phyloP scores from a whole-genome alignment of 2,797 vertebrate genomes.

The Cynodonichthys magdalenae region DNA sequence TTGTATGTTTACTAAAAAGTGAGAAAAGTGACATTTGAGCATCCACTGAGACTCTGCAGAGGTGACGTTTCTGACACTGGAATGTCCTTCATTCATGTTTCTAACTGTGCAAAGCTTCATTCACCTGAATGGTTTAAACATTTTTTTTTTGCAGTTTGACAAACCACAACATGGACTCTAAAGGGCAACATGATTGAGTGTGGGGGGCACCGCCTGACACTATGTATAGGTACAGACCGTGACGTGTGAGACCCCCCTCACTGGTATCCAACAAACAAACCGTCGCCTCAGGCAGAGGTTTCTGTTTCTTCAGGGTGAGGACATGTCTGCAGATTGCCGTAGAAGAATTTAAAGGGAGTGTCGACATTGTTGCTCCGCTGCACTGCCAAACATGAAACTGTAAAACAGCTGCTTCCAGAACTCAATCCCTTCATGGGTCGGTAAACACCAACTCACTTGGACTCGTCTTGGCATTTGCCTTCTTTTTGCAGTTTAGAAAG shows the following conservation, averaged over 20 bases:
- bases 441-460: slow-evolving; percentile 40
- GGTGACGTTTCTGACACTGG: too few relatives aligned
- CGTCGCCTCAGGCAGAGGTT: slow-evolving; percentile 37
- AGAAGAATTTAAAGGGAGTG: slow-evolving; percentile 11
- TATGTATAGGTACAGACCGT: slow-evolving; percentile 61
- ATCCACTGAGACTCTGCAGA: too few relatives aligned
- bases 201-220: slow-evolving; percentile 22
- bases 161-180: slow-evolving; percentile 28
- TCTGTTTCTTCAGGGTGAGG: slow-evolving; percentile 32
- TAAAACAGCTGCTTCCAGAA: slow-evolving; percentile 59
- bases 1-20: too few relatives aligned
- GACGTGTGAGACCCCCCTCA: slow-evolving; percentile 47
- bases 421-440: slow-evolving; percentile 44
- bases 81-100: too few relatives aligned
- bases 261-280: slow-evolving; percentile 84
- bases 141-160: slow-evolving; percentile 40
- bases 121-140: slow-evolving; percentile 37
- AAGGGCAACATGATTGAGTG: slow-evolving; percentile 20
- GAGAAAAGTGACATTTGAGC: too few relatives aligned
- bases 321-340: slow-evolving; percentile 8
- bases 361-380: slow-evolving; percentile 28
- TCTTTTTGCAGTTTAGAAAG: slow-evolving; percentile 10
- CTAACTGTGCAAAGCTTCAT: not conserved
- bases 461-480: slow-evolving; percentile 52
- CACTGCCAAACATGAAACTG: slow-evolving; percentile 37